Percentiles rank a stretch among this genome's conserved stretches.
These are phyloP conservation scores for Drosophila austrosaltans DNA, from an alignment of 2,888 invertebrate species.

Conservation along the genomic window DNA sequence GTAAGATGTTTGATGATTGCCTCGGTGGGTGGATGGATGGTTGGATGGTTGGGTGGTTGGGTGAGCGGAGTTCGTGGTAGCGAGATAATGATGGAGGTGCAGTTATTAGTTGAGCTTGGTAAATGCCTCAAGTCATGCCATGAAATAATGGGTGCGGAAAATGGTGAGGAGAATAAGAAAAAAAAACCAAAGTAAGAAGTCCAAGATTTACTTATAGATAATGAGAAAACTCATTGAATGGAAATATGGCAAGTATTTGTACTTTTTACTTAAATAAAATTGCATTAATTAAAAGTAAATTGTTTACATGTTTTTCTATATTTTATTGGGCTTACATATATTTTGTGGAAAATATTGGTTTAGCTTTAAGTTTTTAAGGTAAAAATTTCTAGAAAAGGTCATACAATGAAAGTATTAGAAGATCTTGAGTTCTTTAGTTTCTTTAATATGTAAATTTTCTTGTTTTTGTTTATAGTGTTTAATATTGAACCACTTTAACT, in stretches of 20 bases:
- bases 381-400: too few relatives aligned
- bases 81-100: conserved; percentile 43
- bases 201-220: not conserved
- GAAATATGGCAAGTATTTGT: conserved; percentile 14
- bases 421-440: too few relatives aligned
- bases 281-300: not conserved
- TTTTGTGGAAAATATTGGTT: too few relatives aligned
- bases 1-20: conserved; percentile 17
- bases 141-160: conserved; percentile 22
- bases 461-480: too few relatives aligned
- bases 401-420: too few relatives aligned
- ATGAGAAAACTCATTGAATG: conserved; percentile 43
- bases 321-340: too few relatives aligned
- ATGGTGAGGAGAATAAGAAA: not conserved
- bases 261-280: not conserved
- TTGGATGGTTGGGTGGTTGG: conserved; percentile 30
- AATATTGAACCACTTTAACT: too few relatives aligned
- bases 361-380: too few relatives aligned
- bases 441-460: too few relatives aligned
- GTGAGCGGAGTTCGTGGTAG: conserved; percentile 18
- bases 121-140: conserved; percentile 45
- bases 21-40: conserved; percentile 33
- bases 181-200: not conserved
- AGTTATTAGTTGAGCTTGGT: conserved; percentile 62
- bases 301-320: not conserved